Base-by-base conservation (phyloP, 2,113 vertebrate genomes). In the Sander lucioperca region DNA sequence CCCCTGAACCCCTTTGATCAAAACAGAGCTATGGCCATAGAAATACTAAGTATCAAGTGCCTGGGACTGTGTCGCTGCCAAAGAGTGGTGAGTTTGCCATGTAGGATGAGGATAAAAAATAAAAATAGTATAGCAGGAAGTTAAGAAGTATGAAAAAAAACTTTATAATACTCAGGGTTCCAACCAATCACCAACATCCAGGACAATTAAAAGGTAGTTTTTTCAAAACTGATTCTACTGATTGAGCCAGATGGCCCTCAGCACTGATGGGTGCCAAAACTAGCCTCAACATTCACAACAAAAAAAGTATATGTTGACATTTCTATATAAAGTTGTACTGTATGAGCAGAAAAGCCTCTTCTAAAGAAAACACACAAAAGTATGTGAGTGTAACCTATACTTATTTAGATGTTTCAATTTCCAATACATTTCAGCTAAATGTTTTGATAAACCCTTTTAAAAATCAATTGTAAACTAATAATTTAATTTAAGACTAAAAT, bases 1-100 rank as follows among this genome's bases (percentile, higher is more conserved):
- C 92, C 91, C 85, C 90, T 88, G 91, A 90, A 94, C 82, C 80
- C 85, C 93, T 96, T 96, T 96, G 94, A 96, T 95, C 94, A 94
- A 90, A 92, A 89, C 89, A 89, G 86, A 92, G 85, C 90, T 89
- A 86, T 74, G 47, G 89, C 91, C 85, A 93, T 89, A 88, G 90
- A 91, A 88, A 93, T 90, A 91, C 88, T 79, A 86, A 93, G 93
- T 91, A 94, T 94, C 83, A 88, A 92, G 92, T 85, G 87, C 69
- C 84, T 85, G 80, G 59, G 74, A 87, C 85, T 71, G 74, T 43
- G 67, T 54, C 39, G 67, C 73, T 77, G 89, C 86, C 78, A 73
- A 67, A 56, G 62, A 86, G 76, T 79, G 50, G 30, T 59, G 54
- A 65, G 78, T 83, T 88, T 86, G 57, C 71, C 82, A 80, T 78